Evolutionary conservation across 1,140 invertebrate genomes (phyloP), one percentile per base, ranked within the genome.

Genomic region (Bombus confusus): DNA sequence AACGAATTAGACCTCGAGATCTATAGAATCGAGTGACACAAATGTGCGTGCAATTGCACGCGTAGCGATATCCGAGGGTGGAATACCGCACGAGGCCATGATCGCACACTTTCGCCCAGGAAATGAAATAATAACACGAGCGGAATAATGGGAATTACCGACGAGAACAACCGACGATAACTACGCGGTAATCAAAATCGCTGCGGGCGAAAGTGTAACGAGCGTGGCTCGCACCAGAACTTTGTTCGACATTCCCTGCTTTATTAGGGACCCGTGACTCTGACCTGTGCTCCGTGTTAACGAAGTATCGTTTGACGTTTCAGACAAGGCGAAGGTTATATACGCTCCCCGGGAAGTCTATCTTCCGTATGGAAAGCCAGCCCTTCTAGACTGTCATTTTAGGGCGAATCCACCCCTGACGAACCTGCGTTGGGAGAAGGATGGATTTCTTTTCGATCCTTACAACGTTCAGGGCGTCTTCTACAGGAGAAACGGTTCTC

Each of bases 391-490:
- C 93, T 99, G 99, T 94, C 98, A 98, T 92, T 98, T 99, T 90
- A 96, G 98, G 90, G 98, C 98, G 0, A 99, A 99, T 96, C 99
- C 99, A 31, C 97, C 98, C 4, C 95, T 99, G 79, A 98, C 98
- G n/a, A 98, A 98, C 93, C 95, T 99, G 37, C 97, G 98, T 75
- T 99, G 99, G 99, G 98, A 98, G 92, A 98, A 99, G 94, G 98
- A 99, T 93, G 98, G 98, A 34, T 98, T 98, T 91, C 96, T 98
- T 0, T 98, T 98, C 92, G 98, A 99, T 94, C 98, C 98, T 2
- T 98, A 98, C 94, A 98, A 98, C 92, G 98, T 98, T 39, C 98
- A 97, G 75, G 98, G 98, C 28, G 97, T 98, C 0, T 97, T 98
- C 91, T 98, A 97, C 91, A 96, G 98, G 86, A 96, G 97, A 89